Evolutionary conservation across 1,140 invertebrate genomes (phyloP).

Genomic region (Campoletis sonorensis): DNA sequence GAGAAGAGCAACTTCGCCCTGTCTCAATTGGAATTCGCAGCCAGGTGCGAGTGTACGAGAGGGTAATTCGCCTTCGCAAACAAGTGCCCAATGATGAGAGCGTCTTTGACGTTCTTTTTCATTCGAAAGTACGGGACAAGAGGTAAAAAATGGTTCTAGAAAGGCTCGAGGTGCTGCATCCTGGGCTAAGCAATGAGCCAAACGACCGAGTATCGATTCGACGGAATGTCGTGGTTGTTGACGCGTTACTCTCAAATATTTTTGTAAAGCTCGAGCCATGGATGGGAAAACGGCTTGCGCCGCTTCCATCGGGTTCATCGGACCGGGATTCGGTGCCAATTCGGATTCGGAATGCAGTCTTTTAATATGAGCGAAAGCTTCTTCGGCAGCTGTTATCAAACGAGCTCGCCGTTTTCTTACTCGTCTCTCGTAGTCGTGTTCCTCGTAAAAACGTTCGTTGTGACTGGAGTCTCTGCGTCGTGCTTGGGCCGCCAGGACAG

Average conservation of each 20-base stretch:
- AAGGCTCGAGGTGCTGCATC: slow-evolving; percentile 96
- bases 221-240: slow-evolving; percentile 97
- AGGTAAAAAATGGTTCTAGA: slow-evolving; percentile 90
- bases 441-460: slow-evolving; percentile 98
- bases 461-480: slow-evolving; percentile 91
- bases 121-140: slow-evolving; percentile 87
- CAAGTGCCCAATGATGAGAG: slow-evolving; percentile 93
- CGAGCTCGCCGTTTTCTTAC: slow-evolving; percentile 93
- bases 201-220: slow-evolving; percentile 91
- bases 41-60: slow-evolving; percentile 89
- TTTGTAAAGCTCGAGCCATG: slow-evolving; percentile 95
- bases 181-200: slow-evolving; percentile 93
- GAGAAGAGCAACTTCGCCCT: slow-evolving; percentile 94
- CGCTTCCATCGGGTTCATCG: slow-evolving; percentile 95
- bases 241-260: slow-evolving; percentile 95
- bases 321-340: slow-evolving; percentile 75
- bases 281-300: slow-evolving; percentile 98
- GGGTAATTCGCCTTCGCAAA: slow-evolving; percentile 90
- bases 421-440: slow-evolving; percentile 96
- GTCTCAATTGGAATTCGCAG: slow-evolving; percentile 92
- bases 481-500: slow-evolving; percentile 84
- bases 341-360: slow-evolving; percentile 83
- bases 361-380: slow-evolving; percentile 98
- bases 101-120: slow-evolving; percentile 85
- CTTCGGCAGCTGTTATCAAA: slow-evolving; percentile 94